phyloP scores from a whole-genome alignment of 2,888 invertebrate genomes.

The Rhagonycha lutea region DNA sequence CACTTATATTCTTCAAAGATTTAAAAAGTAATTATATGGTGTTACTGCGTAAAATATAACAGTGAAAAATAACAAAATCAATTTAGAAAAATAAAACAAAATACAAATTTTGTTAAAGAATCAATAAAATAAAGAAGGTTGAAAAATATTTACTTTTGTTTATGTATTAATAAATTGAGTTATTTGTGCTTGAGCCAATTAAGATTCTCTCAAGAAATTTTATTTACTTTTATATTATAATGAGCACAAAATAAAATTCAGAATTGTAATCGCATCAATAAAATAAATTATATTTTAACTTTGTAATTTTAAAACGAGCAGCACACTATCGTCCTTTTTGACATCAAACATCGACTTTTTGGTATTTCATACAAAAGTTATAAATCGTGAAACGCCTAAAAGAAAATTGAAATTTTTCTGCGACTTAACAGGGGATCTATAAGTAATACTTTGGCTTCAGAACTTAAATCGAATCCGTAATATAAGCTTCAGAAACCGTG shows the following conservation, averaged over 20 bases:
- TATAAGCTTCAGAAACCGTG: constrained; percentile 3
- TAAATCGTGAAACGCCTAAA: constrained; percentile 28
- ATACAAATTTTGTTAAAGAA: background rate
- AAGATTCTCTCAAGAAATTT: background rate
- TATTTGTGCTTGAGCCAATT: background rate
- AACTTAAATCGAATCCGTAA: constrained; percentile 26
- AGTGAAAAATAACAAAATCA: background rate
- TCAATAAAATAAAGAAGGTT: too few relatives aligned
- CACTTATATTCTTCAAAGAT: background rate
- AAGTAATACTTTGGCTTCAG: constrained; percentile 31
- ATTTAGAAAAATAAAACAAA: background rate
- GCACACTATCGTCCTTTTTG: background rate
- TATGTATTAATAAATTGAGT: background rate
- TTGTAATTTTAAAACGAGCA: background rate
- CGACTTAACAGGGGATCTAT: constrained; percentile 31
- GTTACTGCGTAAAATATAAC: too few relatives aligned
- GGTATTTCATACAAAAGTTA: constrained; percentile 19
- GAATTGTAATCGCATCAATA: background rate
- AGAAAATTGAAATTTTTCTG: constrained; percentile 34
- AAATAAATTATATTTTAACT: background rate
- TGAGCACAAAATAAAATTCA: background rate
- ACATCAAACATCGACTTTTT: constrained; percentile 13
- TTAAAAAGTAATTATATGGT: background rate
- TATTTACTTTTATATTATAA: background rate
- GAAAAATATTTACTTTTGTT: background rate